Conservation (phyloP, 2,888 invertebrate genomes). For the Cacoxenus indagator region DNA sequence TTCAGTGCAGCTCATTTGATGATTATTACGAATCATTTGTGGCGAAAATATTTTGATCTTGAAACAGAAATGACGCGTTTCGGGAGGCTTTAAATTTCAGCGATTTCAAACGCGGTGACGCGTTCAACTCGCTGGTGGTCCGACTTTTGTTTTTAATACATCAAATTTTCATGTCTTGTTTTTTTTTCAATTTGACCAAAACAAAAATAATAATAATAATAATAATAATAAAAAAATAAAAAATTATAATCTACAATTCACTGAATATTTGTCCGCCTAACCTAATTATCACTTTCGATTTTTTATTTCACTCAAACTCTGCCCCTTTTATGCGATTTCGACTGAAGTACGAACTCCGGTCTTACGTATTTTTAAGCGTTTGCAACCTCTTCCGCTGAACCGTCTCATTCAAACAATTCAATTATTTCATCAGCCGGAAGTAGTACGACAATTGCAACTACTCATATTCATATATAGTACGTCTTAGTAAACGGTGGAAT, state of each 20-base stretch:
- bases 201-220: background rate
- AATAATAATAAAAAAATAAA: background rate
- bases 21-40: background rate
- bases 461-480: no score
- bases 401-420: background rate
- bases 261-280: no score
- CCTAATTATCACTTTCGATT: background rate
- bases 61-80: background rate
- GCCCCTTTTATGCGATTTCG: background rate
- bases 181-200: no score
- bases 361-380: background rate
- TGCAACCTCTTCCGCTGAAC: background rate
- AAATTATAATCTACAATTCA: no score
- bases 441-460: no score
- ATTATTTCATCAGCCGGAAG: background rate
- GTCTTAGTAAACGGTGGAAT: no score
- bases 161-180: no score
- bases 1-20: background rate
- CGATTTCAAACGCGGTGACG: background rate
- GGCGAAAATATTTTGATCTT: slow-evolving; percentile 8
- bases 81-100: background rate
- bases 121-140: no score
- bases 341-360: background rate
- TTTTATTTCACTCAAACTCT: background rate
- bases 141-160: no score